Percentiles rank a stretch among this genome's conserved stretches.
phyloP scores from a whole-genome alignment of 2,113 vertebrate species.

The Sinocyclocheilus anophthalmus region DNA sequence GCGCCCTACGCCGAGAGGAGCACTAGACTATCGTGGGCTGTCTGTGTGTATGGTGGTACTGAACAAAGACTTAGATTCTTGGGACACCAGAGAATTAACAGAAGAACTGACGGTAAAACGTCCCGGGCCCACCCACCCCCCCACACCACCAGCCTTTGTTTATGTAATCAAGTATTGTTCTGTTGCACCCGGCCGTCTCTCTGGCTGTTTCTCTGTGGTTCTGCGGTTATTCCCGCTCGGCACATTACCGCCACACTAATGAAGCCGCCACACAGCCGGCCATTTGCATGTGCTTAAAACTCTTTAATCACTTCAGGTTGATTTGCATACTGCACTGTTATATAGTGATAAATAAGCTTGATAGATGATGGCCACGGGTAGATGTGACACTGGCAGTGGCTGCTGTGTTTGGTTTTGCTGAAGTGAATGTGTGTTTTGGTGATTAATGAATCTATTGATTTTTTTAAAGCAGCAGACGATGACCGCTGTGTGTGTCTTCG shows the following conservation, averaged over 20 bases:
- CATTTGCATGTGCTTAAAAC: constrained; percentile 43
- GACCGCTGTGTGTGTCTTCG: background rate
- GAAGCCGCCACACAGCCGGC: background rate
- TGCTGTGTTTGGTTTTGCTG: constrained; percentile 15
- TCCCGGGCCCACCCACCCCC: too few species aligned
- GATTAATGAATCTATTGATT: constrained; percentile 48
- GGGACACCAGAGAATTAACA: too few species aligned
- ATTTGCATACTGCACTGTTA: constrained; percentile 38
- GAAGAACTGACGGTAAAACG: too few species aligned
- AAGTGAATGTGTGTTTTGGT: constrained; percentile 19
- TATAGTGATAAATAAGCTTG: background rate
- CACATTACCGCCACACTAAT: constrained; percentile 8
- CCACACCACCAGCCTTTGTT: constrained; percentile 34
- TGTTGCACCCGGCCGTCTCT: background rate
- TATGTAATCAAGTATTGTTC: constrained; percentile 13
- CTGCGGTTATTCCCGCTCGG: constrained; percentile 2
- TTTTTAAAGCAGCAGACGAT: constrained; percentile 8
- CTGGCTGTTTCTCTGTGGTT: constrained; percentile 7
- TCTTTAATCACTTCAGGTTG: constrained; percentile 37
- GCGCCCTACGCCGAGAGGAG: too few species aligned
- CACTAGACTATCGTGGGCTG: too few species aligned
- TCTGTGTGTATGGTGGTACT: too few species aligned
- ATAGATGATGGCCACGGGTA: background rate
- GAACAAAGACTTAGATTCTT: too few species aligned
- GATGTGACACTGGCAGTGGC: background rate